Percentiles rank a stretch among this genome's conserved stretches.
phyloP scores from a whole-genome alignment of 2,888 invertebrate genomes.

The Tenthredo scrophulariae region DNA sequence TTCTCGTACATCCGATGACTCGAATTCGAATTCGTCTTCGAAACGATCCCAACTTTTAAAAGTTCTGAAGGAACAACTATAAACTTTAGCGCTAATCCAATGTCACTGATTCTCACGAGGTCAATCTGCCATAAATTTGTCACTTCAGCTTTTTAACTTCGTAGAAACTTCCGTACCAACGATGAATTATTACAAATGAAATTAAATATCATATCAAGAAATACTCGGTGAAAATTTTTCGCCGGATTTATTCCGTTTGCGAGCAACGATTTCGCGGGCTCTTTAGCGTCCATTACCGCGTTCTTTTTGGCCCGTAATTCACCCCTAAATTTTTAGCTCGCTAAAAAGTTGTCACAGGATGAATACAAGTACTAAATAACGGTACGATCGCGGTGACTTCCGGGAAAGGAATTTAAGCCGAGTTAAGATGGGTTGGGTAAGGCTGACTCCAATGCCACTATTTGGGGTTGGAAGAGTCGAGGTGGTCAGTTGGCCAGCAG shows the following conservation, averaged over 20 bases:
- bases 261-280: neutral
- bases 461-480: slow-evolving; percentile 44
- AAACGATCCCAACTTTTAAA: slow-evolving; percentile 15
- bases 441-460: slow-evolving; percentile 26
- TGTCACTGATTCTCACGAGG: neutral
- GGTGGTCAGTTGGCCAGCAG: slow-evolving; percentile 66
- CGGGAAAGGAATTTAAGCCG: slow-evolving; percentile 31
- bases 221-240: neutral
- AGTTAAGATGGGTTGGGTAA: slow-evolving; percentile 46
- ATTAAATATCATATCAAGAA: neutral
- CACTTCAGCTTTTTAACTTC: neutral
- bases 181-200: neutral
- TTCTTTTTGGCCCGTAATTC: neutral
- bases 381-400: slow-evolving; percentile 30
- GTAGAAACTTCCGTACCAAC: neutral
- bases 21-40: slow-evolving; percentile 35
- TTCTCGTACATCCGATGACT: slow-evolving; percentile 10
- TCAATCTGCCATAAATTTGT: slow-evolving; percentile 25
- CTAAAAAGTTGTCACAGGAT: slow-evolving; percentile 13
- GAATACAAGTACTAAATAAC: slow-evolving; percentile 52
- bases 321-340: slow-evolving; percentile 12
- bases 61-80: slow-evolving; percentile 31
- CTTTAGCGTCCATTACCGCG: neutral
- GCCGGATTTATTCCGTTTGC: neutral
- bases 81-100: slow-evolving; percentile 31